Base-by-base conservation (phyloP, 2,113 vertebrate genomes). In the Lepus americanus region DNA sequence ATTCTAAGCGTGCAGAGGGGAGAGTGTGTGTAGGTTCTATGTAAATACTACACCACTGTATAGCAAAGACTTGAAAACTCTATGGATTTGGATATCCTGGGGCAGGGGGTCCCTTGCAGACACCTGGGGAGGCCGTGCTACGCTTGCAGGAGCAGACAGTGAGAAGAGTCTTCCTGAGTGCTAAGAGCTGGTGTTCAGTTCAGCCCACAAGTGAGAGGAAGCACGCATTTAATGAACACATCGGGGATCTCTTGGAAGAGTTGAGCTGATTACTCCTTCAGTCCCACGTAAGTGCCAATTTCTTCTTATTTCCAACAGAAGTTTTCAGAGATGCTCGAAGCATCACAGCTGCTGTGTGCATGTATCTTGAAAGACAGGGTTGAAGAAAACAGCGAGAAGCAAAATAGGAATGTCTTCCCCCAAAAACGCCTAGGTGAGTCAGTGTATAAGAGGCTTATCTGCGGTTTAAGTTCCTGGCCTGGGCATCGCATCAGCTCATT, bases 221-320 rank as follows among this genome's bases (percentile, higher is more conserved):
- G 22, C 12, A 1, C 1, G 3, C 49, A 36, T 66, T 9, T 67
- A 4, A 59, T 3, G 51, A 29, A 10, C 13, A 1, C 13, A 2
- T 9, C 27, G 1, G 49, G n/a, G 17, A 25, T 78, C 55, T 31
- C 22, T 14, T 27, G 64, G 69, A 89, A 19, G 86, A 66, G 17
- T 23, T n/a, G 25, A 29, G 17, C 3, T 8, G 20, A 61, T 85
- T 14, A 36, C 25, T 5, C 49, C 61, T 89, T 82, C 8, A 1
- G 66, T 80, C 22, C 33, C 55, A 29, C 12, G n/a, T 81, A 17
- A 44, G 19, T 76, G 44, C 29, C 59, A 49, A 27, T 81, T 20
- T 78, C 77, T 89, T 67, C 66, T 64, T 53, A 14, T 69, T 29
- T 85, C 84, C 73, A 55, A 63, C 6, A 29, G 22, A 73, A 39